phyloP scores from a whole-genome alignment of 2,113 vertebrate genomes.

The Callithrix jacchus region DNA sequence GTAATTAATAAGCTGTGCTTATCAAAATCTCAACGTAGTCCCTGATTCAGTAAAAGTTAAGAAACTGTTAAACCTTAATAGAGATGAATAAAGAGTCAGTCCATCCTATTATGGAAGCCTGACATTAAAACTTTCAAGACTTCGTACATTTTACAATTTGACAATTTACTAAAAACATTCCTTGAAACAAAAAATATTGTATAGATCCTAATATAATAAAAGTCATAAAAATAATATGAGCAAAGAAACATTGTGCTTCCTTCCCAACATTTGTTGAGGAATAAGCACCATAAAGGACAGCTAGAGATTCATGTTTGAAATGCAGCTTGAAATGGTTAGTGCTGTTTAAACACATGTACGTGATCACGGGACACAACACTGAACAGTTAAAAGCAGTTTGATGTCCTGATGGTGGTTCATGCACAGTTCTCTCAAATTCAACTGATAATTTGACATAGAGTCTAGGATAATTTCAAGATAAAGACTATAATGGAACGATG shows the following conservation, averaged over 20 bases:
- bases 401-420: conserved; percentile 33
- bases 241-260: neutral
- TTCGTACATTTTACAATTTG: neutral
- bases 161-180: conserved; percentile 22
- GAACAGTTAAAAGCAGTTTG: neutral
- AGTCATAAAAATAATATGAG: neutral
- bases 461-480: neutral
- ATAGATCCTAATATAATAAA: neutral
- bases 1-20: neutral
- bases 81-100: neutral
- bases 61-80: neutral
- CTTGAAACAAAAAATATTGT: neutral
- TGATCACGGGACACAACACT: neutral
- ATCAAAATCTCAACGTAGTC: conserved; percentile 19
- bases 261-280: neutral
- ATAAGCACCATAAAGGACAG: neutral
- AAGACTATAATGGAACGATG: conserved; percentile 7
- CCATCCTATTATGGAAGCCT: neutral
- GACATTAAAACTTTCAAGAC: neutral
- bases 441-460: neutral
- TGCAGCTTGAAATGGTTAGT: neutral
- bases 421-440: neutral
- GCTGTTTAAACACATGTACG: neutral
- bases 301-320: neutral
- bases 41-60: conserved; percentile 15